These are phyloP conservation scores for Castor canadensis DNA, from an alignment of 2,113 vertebrate species.

Conservation along the genomic window DNA sequence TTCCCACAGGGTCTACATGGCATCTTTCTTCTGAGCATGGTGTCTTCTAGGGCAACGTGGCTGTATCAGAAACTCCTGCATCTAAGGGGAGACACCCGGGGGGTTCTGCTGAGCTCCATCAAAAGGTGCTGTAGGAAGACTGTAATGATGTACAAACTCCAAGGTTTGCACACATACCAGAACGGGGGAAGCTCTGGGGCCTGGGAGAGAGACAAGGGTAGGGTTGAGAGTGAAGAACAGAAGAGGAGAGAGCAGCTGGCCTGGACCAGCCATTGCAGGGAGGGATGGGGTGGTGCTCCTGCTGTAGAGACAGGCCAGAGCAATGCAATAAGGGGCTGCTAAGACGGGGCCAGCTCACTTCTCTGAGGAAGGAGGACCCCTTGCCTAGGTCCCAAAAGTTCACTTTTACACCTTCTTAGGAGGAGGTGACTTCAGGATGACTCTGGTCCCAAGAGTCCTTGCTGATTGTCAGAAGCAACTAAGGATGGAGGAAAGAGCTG, in stretches of 20 bases:
- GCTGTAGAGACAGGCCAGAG: background rate
- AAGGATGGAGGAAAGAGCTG: too few species aligned
- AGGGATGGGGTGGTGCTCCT: too few species aligned
- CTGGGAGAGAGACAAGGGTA: fast-evolving
- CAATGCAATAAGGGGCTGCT: background rate
- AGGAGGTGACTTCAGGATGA: background rate
- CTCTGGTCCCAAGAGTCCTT: background rate
- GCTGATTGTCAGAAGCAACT: background rate
- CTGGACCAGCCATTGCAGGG: too few species aligned
- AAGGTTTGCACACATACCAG: background rate
- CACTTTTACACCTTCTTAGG: background rate
- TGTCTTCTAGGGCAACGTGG: background rate
- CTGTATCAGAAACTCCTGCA: background rate
- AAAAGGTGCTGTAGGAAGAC: background rate
- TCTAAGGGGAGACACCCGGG: background rate
- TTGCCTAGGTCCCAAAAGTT: background rate
- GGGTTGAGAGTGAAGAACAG: too few species aligned
- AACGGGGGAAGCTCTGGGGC: background rate
- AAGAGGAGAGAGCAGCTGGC: background rate
- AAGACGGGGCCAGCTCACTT: background rate
- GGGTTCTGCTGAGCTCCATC: background rate
- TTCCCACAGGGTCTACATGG: fast-evolving
- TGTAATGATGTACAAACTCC: background rate
- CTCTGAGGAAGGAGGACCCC: background rate
- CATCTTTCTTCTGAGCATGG: background rate